Base-by-base conservation (phyloP, 1,140 invertebrate genomes). In the Diuraphis noxia region DNA sequence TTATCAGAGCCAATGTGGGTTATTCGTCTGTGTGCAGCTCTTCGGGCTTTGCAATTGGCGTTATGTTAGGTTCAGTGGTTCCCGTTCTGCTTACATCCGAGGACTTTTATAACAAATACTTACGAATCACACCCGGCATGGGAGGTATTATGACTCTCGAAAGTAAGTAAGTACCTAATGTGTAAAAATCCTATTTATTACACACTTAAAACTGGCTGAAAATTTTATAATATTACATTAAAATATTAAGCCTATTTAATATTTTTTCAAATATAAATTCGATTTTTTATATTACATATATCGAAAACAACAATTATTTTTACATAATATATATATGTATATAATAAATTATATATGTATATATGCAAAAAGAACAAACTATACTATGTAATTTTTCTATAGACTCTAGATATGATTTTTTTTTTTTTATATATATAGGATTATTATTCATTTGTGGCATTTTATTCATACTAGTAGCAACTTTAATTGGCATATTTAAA, bases 11-110 rank as follows among this genome's bases (percentile, higher is more conserved):
- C 93, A 99, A 99, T 95, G 98, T 99, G 56, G 98, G 98, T n/a
- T 98, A 99, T 95, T 99, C 99, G 19, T 99, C 98, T 17, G 99
- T 99, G 1, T 99, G 99, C 94, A 99, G 99, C 93, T 97, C 97
- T 93, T 98, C 99, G 21, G 99, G 99, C 34, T 99, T 99, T 95
- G 99, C 98, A 0, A 97, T 98, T 90, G 99, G 99, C 1, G 99
- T 98, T 94, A 99, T 99, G 93, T 94, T 99, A 1, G 99, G 99
- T 77, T 99, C 99, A 94, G 98, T 99, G 5, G 94, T 99, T 21
- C 99, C 99, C 94, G 96, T 99, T 93, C 98, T 98, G 0, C 94
- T 99, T 30, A 98, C 99, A 94, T 99, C 99, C 21, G 95, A 97
- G 43, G 97, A 98, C 93, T 99, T 99, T 94, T 99, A 98, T 93